Conservation (phyloP, 2,113 vertebrate genomes). For the Rhadina sibilatrix region DNA sequence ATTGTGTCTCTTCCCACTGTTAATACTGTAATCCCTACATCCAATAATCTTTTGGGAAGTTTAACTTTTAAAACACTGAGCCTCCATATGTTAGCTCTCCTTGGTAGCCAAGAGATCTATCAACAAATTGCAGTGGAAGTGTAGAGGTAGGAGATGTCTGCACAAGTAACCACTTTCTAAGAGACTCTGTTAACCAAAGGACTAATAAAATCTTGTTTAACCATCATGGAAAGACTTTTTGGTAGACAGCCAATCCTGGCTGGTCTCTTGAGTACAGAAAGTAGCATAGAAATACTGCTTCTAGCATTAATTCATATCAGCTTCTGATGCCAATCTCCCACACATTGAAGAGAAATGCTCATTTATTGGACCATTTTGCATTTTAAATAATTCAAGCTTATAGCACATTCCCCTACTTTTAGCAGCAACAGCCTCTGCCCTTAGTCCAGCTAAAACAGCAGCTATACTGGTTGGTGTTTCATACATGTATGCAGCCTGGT, state of each 20-base stretch:
- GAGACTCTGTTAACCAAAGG: not conserved
- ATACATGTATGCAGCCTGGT: rapidly evolving
- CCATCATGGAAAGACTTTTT: not conserved
- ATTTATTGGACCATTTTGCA: not conserved
- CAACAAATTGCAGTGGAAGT: not conserved
- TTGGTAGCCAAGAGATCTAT: not conserved
- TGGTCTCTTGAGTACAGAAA: not conserved
- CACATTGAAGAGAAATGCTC: not conserved
- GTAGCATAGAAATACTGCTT: not conserved
- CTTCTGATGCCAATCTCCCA: not conserved
- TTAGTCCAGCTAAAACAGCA: not conserved
- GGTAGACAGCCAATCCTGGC: not conserved
- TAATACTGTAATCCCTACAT: not conserved
- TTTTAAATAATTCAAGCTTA: not conserved
- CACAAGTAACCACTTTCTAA: not conserved
- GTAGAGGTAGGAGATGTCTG: not conserved
- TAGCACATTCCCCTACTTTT: not conserved
- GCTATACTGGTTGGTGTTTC: not conserved
- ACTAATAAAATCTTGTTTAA: not conserved
- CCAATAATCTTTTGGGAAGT: not conserved
- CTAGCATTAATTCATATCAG: not conserved
- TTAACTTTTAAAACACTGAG: not conserved
- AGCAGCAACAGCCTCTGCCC: not conserved
- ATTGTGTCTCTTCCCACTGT: not conserved
- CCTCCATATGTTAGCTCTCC: not conserved